phyloP scores from a whole-genome alignment of 2,113 vertebrate genomes.

The Macroglossus sobrinus region DNA sequence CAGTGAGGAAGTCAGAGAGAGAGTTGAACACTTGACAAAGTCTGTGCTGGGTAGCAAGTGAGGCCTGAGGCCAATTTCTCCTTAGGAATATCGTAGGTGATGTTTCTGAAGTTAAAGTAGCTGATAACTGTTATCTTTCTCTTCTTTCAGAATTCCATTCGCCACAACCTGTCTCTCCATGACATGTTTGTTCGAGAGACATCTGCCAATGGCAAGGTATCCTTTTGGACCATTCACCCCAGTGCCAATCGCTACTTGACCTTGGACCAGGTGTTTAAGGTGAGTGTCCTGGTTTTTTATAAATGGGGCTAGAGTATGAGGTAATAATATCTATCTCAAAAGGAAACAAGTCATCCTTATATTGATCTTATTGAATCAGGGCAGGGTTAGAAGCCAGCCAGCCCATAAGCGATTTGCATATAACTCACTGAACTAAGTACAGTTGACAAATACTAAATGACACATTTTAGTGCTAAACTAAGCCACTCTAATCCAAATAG shows the following conservation, averaged over 20 bases:
- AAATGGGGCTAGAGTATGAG: background rate
- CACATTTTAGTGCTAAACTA: background rate
- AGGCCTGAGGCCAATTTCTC: background rate
- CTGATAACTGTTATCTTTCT: background rate
- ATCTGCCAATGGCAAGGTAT: slow-evolving; percentile 89
- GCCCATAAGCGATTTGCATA: background rate
- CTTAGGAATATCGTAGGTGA: background rate
- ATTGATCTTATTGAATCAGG: background rate
- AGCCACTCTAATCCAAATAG: background rate
- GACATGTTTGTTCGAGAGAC: slow-evolving; percentile 95
- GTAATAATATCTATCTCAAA: background rate
- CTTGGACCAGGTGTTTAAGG: slow-evolving; percentile 94
- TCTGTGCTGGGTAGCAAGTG: background rate
- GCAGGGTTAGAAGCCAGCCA: background rate
- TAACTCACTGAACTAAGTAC: background rate
- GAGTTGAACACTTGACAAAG: background rate
- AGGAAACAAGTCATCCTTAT: background rate
- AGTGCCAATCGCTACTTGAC: slow-evolving; percentile 94
- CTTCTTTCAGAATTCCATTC: slow-evolving; percentile 93
- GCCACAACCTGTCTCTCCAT: slow-evolving; percentile 96
- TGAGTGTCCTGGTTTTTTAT: slow-evolving; percentile 63
- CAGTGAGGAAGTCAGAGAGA: background rate
- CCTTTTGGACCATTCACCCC: slow-evolving; percentile 96
- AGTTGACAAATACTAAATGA: background rate
- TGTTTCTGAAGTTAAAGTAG: background rate